Percentiles rank a stretch among this genome's conserved stretches.
phyloP scores from a whole-genome alignment of 1,140 invertebrate species.

The Geopemphigus sp. region DNA sequence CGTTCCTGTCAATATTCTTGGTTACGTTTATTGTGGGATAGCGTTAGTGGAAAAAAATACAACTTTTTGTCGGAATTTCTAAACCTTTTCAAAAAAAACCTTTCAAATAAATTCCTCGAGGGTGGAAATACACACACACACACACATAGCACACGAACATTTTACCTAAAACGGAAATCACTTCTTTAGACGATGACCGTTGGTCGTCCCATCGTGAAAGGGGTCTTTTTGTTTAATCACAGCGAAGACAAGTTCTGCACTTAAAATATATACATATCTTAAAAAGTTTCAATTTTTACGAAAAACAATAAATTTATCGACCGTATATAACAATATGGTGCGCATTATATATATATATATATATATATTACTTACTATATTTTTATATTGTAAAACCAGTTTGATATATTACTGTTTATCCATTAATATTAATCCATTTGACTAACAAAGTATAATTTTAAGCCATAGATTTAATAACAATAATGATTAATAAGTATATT shows the following conservation, averaged over 20 bases:
- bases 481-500: no score
- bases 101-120: constrained; percentile 35
- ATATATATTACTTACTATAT: no score
- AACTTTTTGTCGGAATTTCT: constrained; percentile 20
- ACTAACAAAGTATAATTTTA: no score
- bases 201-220: neutral
- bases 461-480: no score
- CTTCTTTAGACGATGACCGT: constrained; percentile 1
- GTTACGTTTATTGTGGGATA: neutral
- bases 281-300: no score
- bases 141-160: neutral
- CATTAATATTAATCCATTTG: no score
- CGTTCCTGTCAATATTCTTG: neutral
- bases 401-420: no score
- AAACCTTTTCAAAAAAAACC: constrained; percentile 20
- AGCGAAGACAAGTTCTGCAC: neutral
- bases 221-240: constrained; percentile 20
- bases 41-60: neutral
- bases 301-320: no score
- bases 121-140: neutral
- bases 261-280: neutral
- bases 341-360: no score
- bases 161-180: constrained; percentile 38
- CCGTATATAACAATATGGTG: no score
- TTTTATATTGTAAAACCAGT: no score